Base-by-base conservation (phyloP, 2,797 vertebrate genomes). In the Gymnoscopelus microlampas region DNA sequence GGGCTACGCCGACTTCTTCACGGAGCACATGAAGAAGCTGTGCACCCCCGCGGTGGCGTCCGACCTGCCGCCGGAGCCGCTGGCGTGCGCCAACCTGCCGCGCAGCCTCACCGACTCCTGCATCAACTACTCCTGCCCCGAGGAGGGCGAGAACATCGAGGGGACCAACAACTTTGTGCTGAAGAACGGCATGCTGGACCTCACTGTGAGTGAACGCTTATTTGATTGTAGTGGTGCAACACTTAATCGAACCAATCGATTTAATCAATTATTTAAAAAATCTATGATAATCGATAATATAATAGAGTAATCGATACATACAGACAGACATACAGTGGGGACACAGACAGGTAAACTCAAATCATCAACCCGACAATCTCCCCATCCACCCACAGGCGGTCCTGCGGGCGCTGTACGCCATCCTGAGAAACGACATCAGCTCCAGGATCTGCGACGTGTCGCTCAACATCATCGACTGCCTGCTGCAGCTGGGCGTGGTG, bases 111-210 rank as follows among this genome's bases (percentile, higher is more conserved):
- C 98, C 0, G 98, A 99, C 90, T 99, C 98, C 81, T 99, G 98
- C 91, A 99, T 99, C 90, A 99, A 99, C 93, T 99, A 99, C 89
- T 97, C 97, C 67, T 97, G 95, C 70, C 83, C 97, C 85, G 97
- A 99, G 84, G 96, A 99, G 49, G 95, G 95, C 0, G 97, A 99
- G 70, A 97, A 95, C 90, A 97, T 98, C 13, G 97, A 99, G 72
- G 97, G 98, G 6, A 97, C 97, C 81, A 99, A 96, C 87, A 98
- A 96, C 91, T 99, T 99, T 91, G 96, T 99, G 81, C 94, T 96
- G 87, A 98, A 98, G 90, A 99, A 99, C 0, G 98, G 98, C 90
- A 99, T 98, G 97, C 91, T 99, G 80, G 97, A 99, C 91, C 96
- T 99, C 76, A 95, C 96, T 53, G 97, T 99, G 92, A 96, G 92